Conservation (phyloP, 2,888 invertebrate species). For the Cenopis cana region DNA sequence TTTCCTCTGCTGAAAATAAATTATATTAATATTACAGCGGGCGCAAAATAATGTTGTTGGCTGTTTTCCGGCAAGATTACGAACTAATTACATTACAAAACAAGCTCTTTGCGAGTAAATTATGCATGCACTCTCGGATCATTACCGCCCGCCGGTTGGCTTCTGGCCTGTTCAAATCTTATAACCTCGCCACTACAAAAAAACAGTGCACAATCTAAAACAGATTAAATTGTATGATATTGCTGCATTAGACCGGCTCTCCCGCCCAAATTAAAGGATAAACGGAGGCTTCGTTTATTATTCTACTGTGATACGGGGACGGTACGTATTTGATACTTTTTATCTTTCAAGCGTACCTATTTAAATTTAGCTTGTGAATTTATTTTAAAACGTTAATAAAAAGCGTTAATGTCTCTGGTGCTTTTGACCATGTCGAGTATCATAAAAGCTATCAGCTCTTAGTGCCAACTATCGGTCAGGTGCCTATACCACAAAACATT, state of each 20-base stretch:
- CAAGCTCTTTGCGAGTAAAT: constrained; percentile 82
- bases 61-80: constrained; percentile 81
- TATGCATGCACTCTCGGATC: constrained; percentile 84
- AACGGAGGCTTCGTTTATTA: constrained; percentile 41
- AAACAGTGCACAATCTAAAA: constrained; percentile 44
- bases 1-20: constrained; percentile 72
- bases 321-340: constrained; percentile 27
- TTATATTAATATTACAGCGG: constrained; percentile 81
- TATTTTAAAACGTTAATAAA: background rate
- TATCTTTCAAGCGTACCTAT: background rate
- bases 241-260: constrained; percentile 36
- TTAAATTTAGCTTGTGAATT: background rate
- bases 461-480: no score
- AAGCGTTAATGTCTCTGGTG: no score
- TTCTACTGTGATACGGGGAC: constrained; percentile 26
- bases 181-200: constrained; percentile 61
- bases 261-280: constrained; percentile 35
- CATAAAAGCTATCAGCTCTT: no score
- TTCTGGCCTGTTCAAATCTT: constrained; percentile 73
- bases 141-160: constrained; percentile 69
- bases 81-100: constrained; percentile 84
- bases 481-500: no score
- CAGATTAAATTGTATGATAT: constrained; percentile 42
- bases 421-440: no score
- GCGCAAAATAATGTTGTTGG: constrained; percentile 79